Percentiles rank a stretch among this genome's conserved stretches.
phyloP scores from a whole-genome alignment of 2,113 vertebrate species.

The Nannobrachium achirus region DNA sequence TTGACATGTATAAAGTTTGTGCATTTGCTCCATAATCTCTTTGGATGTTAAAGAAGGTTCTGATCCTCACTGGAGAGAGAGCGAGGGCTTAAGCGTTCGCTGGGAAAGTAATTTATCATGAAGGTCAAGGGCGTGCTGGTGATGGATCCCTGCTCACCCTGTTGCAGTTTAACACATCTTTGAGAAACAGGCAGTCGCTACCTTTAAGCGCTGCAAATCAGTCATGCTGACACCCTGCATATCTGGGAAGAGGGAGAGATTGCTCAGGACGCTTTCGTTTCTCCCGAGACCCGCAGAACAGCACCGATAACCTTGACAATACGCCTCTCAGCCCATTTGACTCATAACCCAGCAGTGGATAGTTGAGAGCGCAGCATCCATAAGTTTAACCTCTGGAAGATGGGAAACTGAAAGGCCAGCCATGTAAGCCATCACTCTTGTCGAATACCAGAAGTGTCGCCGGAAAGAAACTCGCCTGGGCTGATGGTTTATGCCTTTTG shows the following conservation, averaged over 20 bases:
- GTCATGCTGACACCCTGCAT: slow-evolving; percentile 34
- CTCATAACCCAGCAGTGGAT: slow-evolving; percentile 4
- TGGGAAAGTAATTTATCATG: slow-evolving; percentile 40
- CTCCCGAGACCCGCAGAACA: slow-evolving; percentile 1
- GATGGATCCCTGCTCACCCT: slow-evolving; percentile 28
- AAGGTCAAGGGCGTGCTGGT: slow-evolving; percentile 40
- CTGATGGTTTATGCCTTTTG: no score
- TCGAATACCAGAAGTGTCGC: no score
- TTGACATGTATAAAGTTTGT: slow-evolving; percentile 19
- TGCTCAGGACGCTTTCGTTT: background rate
- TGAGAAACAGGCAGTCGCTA: slow-evolving; percentile 33
- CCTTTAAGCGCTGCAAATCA: slow-evolving; percentile 37
- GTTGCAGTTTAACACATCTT: slow-evolving; percentile 25
- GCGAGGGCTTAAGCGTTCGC: slow-evolving; percentile 5
- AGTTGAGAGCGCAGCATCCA: background rate
- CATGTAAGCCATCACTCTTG: background rate
- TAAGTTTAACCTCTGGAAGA: background rate
- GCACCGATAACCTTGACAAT: slow-evolving; percentile 50
- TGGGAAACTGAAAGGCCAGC: background rate
- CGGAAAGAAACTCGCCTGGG: no score
- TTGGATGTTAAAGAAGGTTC: slow-evolving; percentile 29
- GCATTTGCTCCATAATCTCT: slow-evolving; percentile 28
- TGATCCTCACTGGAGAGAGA: slow-evolving; percentile 7
- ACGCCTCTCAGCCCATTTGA: background rate
- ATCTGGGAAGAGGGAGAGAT: slow-evolving; percentile 22